Conservation (phyloP, 2,797 vertebrate species). For the Acanthis flammea region DNA sequence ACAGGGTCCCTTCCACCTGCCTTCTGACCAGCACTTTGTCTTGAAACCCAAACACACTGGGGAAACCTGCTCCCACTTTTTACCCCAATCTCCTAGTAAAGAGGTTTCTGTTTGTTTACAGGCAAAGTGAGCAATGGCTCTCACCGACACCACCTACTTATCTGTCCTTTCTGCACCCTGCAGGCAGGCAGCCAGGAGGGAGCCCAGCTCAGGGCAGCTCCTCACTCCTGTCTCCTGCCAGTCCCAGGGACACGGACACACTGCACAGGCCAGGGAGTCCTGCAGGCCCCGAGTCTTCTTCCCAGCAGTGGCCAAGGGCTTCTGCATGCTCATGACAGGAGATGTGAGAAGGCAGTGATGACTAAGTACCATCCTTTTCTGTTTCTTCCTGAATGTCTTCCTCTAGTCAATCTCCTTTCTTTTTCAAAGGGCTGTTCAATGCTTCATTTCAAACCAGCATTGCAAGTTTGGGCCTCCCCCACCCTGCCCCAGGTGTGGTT, state of each 20-base stretch:
- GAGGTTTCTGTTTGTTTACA: background rate
- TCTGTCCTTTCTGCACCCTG: background rate
- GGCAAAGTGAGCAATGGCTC: background rate
- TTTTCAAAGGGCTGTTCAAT: background rate
- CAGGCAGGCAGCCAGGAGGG: background rate
- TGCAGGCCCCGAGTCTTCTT: background rate
- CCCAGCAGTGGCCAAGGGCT: background rate
- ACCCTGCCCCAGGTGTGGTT: background rate
- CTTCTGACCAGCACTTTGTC: background rate
- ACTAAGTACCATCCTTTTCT: background rate
- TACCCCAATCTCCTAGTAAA: background rate
- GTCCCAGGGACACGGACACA: background rate
- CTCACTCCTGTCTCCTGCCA: accelerated
- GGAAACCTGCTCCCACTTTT: background rate
- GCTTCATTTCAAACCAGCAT: background rate
- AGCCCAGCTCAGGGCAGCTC: background rate
- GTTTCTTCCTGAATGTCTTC: background rate
- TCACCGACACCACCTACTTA: background rate
- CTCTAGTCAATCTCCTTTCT: background rate
- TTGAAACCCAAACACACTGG: background rate
- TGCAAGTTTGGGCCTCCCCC: background rate
- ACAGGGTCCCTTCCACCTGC: background rate
- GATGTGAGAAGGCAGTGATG: background rate
- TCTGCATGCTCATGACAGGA: background rate
- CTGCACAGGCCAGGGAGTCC: background rate